phyloP scores from a whole-genome alignment of 2,888 invertebrate species.

The Podotricha telesiphe region DNA sequence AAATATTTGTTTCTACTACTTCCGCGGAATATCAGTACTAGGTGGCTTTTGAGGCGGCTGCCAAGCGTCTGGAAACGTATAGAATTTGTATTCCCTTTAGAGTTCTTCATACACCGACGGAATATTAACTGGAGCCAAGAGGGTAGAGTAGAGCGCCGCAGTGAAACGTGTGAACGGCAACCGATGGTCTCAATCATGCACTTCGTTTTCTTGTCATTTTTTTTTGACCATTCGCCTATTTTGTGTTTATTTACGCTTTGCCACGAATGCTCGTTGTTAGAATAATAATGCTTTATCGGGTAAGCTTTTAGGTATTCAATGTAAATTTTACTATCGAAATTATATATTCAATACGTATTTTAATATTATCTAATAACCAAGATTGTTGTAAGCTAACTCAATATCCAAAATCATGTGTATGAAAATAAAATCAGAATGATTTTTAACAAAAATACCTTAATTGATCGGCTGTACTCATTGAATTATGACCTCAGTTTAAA shows the following conservation, averaged over 20 bases:
- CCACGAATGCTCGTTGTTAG: conserved; percentile 26
- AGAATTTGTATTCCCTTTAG: conserved; percentile 74
- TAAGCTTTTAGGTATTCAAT: background rate
- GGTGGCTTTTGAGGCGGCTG: conserved; percentile 55
- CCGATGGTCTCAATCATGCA: conserved; percentile 27
- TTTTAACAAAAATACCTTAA: no score
- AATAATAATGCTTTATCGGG: conserved; percentile 28
- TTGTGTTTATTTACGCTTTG: conserved; percentile 33
- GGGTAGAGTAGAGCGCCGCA: conserved; percentile 76
- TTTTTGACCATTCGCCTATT: conserved; percentile 27
- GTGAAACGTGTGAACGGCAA: conserved; percentile 62
- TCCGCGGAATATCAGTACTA: conserved; percentile 30
- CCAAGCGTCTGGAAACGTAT: conserved; percentile 58
- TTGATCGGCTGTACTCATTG: background rate
- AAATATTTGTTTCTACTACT: conserved; percentile 30
- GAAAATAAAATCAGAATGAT: no score
- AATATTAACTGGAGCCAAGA: conserved; percentile 74
- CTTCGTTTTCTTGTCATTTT: conserved; percentile 29
- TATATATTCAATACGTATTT: background rate
- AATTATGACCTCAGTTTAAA: background rate
- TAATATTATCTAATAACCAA: background rate
- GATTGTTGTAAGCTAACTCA: background rate
- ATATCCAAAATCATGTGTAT: no score
- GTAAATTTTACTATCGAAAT: background rate
- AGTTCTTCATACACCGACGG: conserved; percentile 62